These are phyloP conservation scores for Melikaiella ostensackeni DNA, from an alignment of 2,888 invertebrate genomes.

Conservation along the genomic window DNA sequence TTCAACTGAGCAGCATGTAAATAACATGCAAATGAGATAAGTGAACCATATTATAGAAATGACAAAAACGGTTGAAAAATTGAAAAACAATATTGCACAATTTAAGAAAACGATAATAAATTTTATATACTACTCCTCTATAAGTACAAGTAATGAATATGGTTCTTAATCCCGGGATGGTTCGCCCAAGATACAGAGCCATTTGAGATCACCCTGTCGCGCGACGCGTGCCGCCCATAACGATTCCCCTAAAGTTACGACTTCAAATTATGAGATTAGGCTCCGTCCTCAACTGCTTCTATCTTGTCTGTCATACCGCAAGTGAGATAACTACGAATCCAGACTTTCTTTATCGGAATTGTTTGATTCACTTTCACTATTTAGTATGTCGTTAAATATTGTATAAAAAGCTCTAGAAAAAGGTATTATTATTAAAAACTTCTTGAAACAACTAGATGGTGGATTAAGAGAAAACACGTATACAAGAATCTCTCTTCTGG, in stretches of 20 bases:
- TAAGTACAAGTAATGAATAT: slow-evolving; percentile 60
- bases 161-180: slow-evolving; percentile 66
- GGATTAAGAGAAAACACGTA: no score
- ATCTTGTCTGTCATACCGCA: not conserved
- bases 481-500: not conserved
- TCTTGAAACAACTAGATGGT: no score
- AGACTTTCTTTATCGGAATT: not conserved
- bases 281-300: not conserved
- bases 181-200: slow-evolving; percentile 63
- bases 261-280: slow-evolving; percentile 62
- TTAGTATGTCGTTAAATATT: not conserved
- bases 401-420: not conserved
- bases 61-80: not conserved
- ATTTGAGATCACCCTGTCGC: slow-evolving; percentile 57
- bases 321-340: slow-evolving; percentile 1
- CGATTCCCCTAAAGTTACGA: slow-evolving; percentile 61
- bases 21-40: no score
- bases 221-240: slow-evolving; percentile 68
- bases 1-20: no score
- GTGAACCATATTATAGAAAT: no score
- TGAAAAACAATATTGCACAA: not conserved
- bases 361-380: not conserved
- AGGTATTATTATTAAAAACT: no score
- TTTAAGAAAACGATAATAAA: not conserved
- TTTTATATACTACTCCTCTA: not conserved